Evolutionary conservation across 2,888 invertebrate species (phyloP), one percentile per base, ranked within the genome.

Genomic region (Adela reaumurella): DNA sequence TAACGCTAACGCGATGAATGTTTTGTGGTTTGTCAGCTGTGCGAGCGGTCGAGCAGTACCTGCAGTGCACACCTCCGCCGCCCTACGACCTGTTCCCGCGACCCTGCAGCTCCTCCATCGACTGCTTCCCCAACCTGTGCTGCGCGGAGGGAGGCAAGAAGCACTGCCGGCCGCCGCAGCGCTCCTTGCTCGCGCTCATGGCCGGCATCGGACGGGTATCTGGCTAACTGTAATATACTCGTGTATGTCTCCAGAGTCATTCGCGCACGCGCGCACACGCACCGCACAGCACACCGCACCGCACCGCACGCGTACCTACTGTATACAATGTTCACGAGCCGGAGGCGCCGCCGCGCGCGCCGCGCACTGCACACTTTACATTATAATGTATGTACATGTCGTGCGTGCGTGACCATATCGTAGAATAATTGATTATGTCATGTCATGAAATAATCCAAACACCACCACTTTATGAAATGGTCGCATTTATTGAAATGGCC

Each of bases 121-220:
- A 90, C 64, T 90, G 90, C 63, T 89, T 90, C 65, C 90, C 90
- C 6, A 89, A 89, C 68, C 73, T 90, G 51, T 90, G 90, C 62
- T 90, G 90, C 53, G 89, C 90, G 55, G 90, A 90, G 67, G 83
- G 84, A 43, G 87, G 87, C 3, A 82, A 83, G 57, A 85, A 85
- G 55, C 82, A 84, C 57, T 90, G 90, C 59, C 79, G 90, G 45
- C 89, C 90, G 6, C 88, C 90, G 28, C 87, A 85, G 61, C 82
- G 86, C 56, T 89, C 89, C 14, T 62, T 90, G 1, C 67, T 89
- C 18, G 82, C 87, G 0, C 63, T 89, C 49, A 71, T 89, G 46
- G 85, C 86, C 44, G 85, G 81, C 43, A 72, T 86, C 18, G 76
- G 82, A 47, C 81, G 83, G 73, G 86, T 85, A 68, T 52, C 41